These are phyloP conservation scores for Hippolais icterina DNA, from an alignment of 2,113 vertebrate species.

Conservation along the genomic window DNA sequence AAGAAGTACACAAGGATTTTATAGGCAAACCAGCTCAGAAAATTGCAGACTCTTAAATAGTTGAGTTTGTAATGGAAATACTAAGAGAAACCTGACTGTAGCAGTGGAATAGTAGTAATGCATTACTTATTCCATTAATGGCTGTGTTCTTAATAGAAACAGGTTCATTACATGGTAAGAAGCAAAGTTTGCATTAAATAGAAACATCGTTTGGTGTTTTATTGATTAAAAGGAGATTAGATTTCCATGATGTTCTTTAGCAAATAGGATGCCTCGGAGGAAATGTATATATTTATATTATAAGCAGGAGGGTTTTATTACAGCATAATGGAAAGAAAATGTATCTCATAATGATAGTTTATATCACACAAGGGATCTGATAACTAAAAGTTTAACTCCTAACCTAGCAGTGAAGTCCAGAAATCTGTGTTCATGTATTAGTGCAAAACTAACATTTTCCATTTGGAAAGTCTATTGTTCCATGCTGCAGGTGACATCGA, in stretches of 20 bases:
- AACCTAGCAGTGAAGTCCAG: slow-evolving; percentile 35
- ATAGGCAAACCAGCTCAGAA: slow-evolving; percentile 6
- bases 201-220: slow-evolving; percentile 75
- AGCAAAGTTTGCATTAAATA: slow-evolving; percentile 74
- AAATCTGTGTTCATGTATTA: background rate
- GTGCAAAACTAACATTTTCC: background rate
- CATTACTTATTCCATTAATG: slow-evolving; percentile 71
- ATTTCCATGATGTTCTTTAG: slow-evolving; percentile 70
- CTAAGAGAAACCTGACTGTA: slow-evolving; percentile 36
- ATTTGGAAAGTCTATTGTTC: background rate
- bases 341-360: slow-evolving; percentile 71
- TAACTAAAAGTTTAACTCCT: slow-evolving; percentile 68
- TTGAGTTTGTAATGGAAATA: slow-evolving; percentile 47
- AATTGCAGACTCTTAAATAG: slow-evolving; percentile 36
- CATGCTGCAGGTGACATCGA: background rate
- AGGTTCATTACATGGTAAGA: slow-evolving; percentile 71
- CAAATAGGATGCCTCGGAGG: slow-evolving; percentile 70
- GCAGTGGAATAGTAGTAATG: slow-evolving; percentile 36
- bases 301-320: slow-evolving; percentile 69
- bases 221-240: slow-evolving; percentile 75
- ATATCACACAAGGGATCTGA: slow-evolving; percentile 65
- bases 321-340: slow-evolving; percentile 72
- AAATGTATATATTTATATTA: slow-evolving; percentile 75
- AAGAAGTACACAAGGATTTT: slow-evolving; percentile 29
- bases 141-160: slow-evolving; percentile 67